Evolutionary conservation across 1,140 invertebrate genomes (phyloP), one percentile per base, ranked within the genome.

Genomic region (Elymnias hypermnestra): DNA sequence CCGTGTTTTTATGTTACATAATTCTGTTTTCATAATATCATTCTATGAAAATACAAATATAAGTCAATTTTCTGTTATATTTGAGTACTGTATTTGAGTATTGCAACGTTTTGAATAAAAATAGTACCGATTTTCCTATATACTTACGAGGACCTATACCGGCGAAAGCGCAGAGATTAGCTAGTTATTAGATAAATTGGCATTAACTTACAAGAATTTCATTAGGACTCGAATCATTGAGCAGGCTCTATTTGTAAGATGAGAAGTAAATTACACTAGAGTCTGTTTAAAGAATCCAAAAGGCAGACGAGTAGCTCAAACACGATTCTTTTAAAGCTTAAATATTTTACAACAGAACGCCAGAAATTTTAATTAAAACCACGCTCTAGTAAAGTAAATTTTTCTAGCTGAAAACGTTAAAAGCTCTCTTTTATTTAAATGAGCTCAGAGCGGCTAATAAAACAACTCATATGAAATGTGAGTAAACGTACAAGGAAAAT

Each of bases 321-420:
- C 26, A 12, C 26, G 10, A 29, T 56, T 57, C 49, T 58, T 57
- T 49, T 44, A 31, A 55, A 33, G 37, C 54, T 49, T 50, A 40
- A 41, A 47, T 64, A 48, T 57, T 62, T 61, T 53, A 63, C 55
- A 60, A 64, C 31, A 42, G 26, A 29, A 26, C 13, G 15, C 53
- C 47, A 63, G 39, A 53, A 49, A 57, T 70, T 71, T 75, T 75
- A 72, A 72, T 72, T 75, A 71, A 75, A 75, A 59, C 45, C 58
- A 61, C 39, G 52, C 55, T 67, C 67, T 45, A 53, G 63, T 48
- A 59, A 26, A 56, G 54, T 48, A 55, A 53, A 59, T 62, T 64
- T 62, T 66, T 22, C 33, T 58, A 56, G 26, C 13, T 51, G 54
- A 43, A 67, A 60, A 59, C 49, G 53, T 41, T 52, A 45, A 62